Percentiles rank a stretch among this genome's conserved stretches.
These are phyloP conservation scores for Adrianichthys oophorus DNA, from an alignment of 2,797 vertebrate genomes.

Conservation along the genomic window DNA sequence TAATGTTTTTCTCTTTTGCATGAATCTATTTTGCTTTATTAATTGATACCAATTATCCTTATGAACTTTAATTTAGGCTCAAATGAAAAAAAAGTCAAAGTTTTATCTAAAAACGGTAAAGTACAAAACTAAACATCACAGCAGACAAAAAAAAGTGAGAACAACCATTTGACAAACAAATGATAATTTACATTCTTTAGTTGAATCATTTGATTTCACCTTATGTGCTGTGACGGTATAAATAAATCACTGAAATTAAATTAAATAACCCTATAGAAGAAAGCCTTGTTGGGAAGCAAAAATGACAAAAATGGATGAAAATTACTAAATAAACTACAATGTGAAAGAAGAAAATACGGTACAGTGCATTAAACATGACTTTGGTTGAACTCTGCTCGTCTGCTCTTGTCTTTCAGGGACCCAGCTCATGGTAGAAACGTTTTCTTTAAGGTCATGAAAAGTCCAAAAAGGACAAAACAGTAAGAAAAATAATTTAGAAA, in stretches of 20 bases:
- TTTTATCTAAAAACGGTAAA: constrained; percentile 24
- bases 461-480: too few relatives aligned
- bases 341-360: constrained; percentile 46
- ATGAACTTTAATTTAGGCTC: constrained; percentile 23
- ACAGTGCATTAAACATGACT: constrained; percentile 79
- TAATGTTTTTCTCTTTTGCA: constrained; percentile 19
- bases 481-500: constrained; percentile 8
- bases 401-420: constrained; percentile 14
- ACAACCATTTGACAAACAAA: constrained; percentile 59
- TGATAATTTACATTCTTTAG: constrained; percentile 80
- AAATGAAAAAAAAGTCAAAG: constrained; percentile 23
- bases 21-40: constrained; percentile 17
- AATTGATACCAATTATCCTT: neutral
- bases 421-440: constrained; percentile 18
- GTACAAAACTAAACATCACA: constrained; percentile 52
- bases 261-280: constrained; percentile 75
- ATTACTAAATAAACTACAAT: constrained; percentile 37
- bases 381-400: constrained; percentile 53
- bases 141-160: constrained; percentile 46
- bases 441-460: constrained; percentile 1
- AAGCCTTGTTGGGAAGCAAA: constrained; percentile 58
- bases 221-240: constrained; percentile 82
- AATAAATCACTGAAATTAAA: constrained; percentile 82
- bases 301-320: constrained; percentile 41
- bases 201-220: constrained; percentile 66